Conservation (phyloP, 1,140 invertebrate species). For the Drosophila yakuba region DNA sequence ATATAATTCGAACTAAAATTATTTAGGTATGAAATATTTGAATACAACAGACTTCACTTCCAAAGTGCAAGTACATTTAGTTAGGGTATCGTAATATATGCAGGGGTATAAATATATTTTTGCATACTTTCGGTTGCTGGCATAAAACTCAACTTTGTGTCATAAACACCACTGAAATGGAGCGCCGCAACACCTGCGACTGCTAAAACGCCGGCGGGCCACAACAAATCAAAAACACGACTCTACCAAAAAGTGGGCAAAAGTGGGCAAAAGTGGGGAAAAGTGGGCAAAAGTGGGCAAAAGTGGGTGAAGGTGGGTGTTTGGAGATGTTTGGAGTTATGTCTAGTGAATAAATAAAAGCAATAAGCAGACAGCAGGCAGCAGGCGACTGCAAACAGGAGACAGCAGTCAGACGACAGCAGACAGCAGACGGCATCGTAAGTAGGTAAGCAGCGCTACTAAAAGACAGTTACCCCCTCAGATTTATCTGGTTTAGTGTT, state of each 20-base stretch:
- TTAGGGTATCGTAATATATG: slow-evolving; percentile 15
- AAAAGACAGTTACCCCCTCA: neutral
- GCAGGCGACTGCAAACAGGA: slow-evolving; percentile 36
- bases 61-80: neutral
- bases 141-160: slow-evolving; percentile 75
- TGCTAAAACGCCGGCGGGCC: slow-evolving; percentile 46
- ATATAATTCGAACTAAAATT: no score
- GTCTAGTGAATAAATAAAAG: slow-evolving; percentile 81
- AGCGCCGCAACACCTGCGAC: slow-evolving; percentile 65
- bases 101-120: slow-evolving; percentile 56
- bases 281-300: neutral
- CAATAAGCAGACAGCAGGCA: slow-evolving; percentile 68
- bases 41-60: neutral
- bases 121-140: slow-evolving; percentile 74
- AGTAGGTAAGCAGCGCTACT: slow-evolving; percentile 31
- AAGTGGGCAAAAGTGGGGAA: no score
- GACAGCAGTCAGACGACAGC: slow-evolving; percentile 31
- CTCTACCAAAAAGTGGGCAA: slow-evolving; percentile 9
- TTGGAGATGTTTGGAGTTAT: slow-evolving; percentile 47
- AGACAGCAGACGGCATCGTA: slow-evolving; percentile 29
- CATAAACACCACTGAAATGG: slow-evolving; percentile 73
- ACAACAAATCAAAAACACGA: slow-evolving; percentile 72
- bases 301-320: neutral
- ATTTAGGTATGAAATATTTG: no score
- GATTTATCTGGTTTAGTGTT: slow-evolving; percentile 13